Evolutionary conservation across 23 tunicate genomes (phyloP).

Genomic region (Halocynthia aurantium): DNA sequence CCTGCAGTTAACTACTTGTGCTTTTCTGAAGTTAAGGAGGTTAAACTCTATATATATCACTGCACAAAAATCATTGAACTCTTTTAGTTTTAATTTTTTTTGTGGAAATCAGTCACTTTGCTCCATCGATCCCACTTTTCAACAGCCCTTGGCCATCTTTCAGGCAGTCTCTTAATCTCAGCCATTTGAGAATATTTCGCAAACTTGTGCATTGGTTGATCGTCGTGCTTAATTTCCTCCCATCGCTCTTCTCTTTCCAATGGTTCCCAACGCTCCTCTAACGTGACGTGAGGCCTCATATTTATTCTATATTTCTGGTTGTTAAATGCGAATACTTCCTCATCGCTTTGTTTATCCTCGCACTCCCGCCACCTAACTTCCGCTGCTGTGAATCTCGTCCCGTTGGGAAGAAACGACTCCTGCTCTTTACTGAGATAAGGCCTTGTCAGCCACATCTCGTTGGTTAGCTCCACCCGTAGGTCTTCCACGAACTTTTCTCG

Average conservation of each 20-base stretch:
- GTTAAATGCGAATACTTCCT: slow-evolving; percentile 15
- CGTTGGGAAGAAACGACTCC: slow-evolving; percentile 41
- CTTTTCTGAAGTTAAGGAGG: no score
- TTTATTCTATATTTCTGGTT: slow-evolving; percentile 47
- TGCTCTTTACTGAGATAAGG: slow-evolving; percentile 49
- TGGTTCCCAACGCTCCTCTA: slow-evolving; percentile 62
- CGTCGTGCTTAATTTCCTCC: background rate
- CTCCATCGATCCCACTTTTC: slow-evolving; percentile 75
- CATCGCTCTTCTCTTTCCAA: slow-evolving; percentile 18
- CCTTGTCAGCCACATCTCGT: slow-evolving; percentile 89
- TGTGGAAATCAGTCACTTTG: slow-evolving; percentile 13
- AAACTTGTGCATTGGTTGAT: slow-evolving; percentile 14
- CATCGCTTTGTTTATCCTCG: slow-evolving; percentile 15
- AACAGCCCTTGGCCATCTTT: slow-evolving; percentile 46
- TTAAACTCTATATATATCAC: no score
- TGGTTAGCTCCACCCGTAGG: slow-evolving; percentile 43
- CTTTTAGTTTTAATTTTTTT: no score
- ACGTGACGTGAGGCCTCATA: slow-evolving; percentile 51
- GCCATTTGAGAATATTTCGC: slow-evolving; percentile 32
- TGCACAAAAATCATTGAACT: no score
- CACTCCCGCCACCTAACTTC: slow-evolving; percentile 25
- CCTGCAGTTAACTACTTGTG: no score
- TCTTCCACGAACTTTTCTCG: slow-evolving; percentile 48
- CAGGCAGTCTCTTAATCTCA: slow-evolving; percentile 48
- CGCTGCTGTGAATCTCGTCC: slow-evolving; percentile 33